phyloP scores from a whole-genome alignment of 2,797 vertebrate species.

The Catharus ustulatus region DNA sequence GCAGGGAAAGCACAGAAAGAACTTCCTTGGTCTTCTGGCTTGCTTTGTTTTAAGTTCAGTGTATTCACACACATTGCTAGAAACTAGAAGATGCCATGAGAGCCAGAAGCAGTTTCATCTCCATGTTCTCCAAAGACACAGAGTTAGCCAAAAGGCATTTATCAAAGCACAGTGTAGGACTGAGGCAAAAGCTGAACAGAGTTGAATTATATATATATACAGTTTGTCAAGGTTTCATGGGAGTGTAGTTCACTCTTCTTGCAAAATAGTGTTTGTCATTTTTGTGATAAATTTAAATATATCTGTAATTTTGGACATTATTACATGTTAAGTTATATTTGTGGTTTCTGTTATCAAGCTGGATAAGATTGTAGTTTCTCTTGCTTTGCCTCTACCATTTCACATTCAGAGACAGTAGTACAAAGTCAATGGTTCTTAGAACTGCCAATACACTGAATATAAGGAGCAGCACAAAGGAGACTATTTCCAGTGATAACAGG shows the following conservation, averaged over 20 bases:
- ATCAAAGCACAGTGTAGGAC: background rate
- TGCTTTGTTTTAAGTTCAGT: background rate
- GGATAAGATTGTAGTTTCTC: background rate
- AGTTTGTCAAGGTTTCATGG: background rate
- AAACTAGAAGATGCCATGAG: background rate
- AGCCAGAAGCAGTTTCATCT: background rate
- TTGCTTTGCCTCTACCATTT: background rate
- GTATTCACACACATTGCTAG: background rate
- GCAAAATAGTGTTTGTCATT: background rate
- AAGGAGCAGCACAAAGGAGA: background rate
- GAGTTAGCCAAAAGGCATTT: background rate
- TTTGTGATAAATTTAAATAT: background rate
- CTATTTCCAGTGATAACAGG: background rate
- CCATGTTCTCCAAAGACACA: background rate
- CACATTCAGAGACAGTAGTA: background rate
- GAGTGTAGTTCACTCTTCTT: background rate
- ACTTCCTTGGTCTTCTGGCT: background rate
- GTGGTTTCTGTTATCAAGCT: background rate
- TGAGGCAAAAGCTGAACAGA: background rate
- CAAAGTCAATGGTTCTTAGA: background rate
- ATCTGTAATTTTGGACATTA: background rate
- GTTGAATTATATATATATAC: background rate
- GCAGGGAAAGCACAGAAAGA: background rate
- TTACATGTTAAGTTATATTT: background rate
- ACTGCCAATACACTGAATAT: background rate